Evolutionary conservation across 2,797 vertebrate species (phyloP).

Genomic region (Rhabdomys pumilio): DNA sequence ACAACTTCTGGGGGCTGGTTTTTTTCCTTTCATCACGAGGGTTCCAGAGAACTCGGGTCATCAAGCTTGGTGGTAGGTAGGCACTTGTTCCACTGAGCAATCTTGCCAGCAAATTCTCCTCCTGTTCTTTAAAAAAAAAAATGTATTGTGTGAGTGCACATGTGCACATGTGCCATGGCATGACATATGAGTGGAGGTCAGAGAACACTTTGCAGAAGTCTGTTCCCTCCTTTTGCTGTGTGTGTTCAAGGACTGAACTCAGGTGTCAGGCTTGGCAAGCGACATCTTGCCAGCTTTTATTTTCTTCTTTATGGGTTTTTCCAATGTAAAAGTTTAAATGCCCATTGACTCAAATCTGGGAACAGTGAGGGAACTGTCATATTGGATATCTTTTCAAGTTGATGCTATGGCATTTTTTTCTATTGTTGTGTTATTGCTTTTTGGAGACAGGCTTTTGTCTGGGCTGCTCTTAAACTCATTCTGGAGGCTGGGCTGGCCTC

Average conservation of each 20-base stretch:
- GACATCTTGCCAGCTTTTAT: neutral
- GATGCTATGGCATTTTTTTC: neutral
- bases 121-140: neutral
- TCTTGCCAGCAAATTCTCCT: neutral
- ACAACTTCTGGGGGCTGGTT: neutral
- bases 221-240: neutral
- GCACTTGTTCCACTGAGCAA: neutral
- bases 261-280: neutral
- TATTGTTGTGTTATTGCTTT: neutral
- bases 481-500: neutral
- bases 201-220: neutral
- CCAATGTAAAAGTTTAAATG: neutral
- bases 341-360: neutral
- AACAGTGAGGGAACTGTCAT: conserved; percentile 30
- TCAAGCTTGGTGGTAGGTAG: neutral
- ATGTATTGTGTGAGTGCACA: neutral
- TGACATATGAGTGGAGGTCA: neutral
- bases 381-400: neutral
- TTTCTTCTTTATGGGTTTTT: neutral
- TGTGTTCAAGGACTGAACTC: neutral
- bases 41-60: neutral
- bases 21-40: neutral
- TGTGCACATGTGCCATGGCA: neutral
- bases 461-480: neutral
- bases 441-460: neutral